Evolutionary conservation across 1,140 invertebrate genomes (phyloP).

Genomic region (Campoletis sonorensis): DNA sequence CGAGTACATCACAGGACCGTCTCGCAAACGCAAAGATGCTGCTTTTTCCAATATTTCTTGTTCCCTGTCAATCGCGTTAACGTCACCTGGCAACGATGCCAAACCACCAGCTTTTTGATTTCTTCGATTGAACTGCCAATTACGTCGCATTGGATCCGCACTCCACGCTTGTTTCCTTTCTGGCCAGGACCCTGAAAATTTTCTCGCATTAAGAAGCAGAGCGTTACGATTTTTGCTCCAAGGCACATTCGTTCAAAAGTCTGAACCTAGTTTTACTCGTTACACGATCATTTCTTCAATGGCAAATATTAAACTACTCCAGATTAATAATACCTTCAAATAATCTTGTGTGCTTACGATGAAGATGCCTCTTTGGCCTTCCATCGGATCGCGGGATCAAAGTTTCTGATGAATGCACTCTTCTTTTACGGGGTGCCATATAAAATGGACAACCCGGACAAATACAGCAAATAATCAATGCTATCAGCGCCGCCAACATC

Average conservation of each 20-base stretch:
- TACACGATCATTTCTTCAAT: neutral
- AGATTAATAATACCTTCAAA: conserved; percentile 55
- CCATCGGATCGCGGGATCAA: conserved; percentile 78
- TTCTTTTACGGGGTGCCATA: conserved; percentile 85
- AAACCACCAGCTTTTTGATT: conserved; percentile 74
- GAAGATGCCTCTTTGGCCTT: conserved; percentile 67
- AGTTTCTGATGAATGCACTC: conserved; percentile 85
- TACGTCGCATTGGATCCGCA: conserved; percentile 82
- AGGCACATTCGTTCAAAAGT: too few species aligned
- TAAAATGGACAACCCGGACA: conserved; percentile 89
- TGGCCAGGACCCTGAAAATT: conserved; percentile 80
- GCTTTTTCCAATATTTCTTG: conserved; percentile 45
- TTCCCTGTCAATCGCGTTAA: conserved; percentile 51
- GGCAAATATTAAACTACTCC: neutral
- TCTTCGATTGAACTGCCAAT: conserved; percentile 85
- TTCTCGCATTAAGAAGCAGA: conserved; percentile 15
- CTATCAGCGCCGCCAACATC: conserved; percentile 83
- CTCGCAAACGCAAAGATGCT: conserved; percentile 46
- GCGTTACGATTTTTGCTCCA: neutral
- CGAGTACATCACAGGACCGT: conserved; percentile 53
- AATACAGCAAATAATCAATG: conserved; percentile 86
- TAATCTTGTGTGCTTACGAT: conserved; percentile 61
- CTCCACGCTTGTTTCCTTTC: conserved; percentile 87
- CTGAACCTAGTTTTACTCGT: neutral
- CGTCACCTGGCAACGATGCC: conserved; percentile 71